Evolutionary conservation across 1,140 invertebrate genomes (phyloP), one percentile per base, ranked within the genome.

Genomic region (Scaptomyza montana): DNA sequence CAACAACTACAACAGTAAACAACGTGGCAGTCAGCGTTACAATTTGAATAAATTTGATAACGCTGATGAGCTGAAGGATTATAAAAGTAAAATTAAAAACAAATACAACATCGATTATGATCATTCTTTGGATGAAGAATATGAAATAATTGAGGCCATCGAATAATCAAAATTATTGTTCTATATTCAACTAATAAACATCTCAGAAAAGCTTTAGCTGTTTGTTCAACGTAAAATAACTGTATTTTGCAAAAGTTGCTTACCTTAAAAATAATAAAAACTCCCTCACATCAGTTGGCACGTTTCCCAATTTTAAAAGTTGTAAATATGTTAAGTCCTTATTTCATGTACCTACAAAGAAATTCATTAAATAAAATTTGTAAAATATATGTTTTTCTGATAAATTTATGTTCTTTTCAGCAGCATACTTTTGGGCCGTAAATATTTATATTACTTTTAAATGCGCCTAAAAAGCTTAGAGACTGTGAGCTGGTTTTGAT

Each of bases 121-220:
- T 77, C 91, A 92, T 87, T 91, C 91, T 78, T 79, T 92, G 60
- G 91, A 92, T 66, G 91, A 92, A 75, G 90, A 92, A 89, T 92
- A 92, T 89, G 91, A 92, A 92, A 90, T 92, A 86, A 92, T 92
- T 57, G 91, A 92, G 77, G 91, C 91, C 80, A 89, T 92, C 70
- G 91, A 92, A 75, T 92, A 60, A 92, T 8, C 10, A 41, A 41
- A n/a, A 54, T 30, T 30, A 36, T 36, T 9, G 33, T 9, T 16
- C 16, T 16, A 9, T 36, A 54, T 21, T 25, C 3, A 47, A 33
- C 28, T 19, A 25, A 60, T 16, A 30, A 13, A 30, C 25, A 59
- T 57, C 30, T 13, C 28, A 50, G 9, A 9, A 50, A 45, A 68
- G 59, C 61, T 59, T 72, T 72, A 45, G 46, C 65, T 70, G 64